Conservation (phyloP, 1,140 invertebrate genomes). For the Bemisia tabaci region DNA sequence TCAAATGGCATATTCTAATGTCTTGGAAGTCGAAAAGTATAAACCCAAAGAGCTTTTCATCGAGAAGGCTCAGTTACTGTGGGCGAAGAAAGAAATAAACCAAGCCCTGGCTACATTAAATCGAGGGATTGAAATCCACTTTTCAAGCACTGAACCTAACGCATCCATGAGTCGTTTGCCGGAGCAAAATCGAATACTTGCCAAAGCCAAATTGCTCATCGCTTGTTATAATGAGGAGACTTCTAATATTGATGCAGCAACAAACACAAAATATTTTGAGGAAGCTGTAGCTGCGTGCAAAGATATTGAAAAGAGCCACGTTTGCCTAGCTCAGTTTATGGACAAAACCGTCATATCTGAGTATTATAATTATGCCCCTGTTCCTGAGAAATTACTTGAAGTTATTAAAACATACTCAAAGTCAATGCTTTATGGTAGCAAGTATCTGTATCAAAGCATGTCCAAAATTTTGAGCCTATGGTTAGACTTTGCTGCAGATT, state of each 20-base stretch:
- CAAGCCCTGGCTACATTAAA: slow-evolving; percentile 65
- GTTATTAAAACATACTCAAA: slow-evolving; percentile 30
- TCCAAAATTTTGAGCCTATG: slow-evolving; percentile 83
- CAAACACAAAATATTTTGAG: slow-evolving; percentile 65
- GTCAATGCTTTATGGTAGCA: slow-evolving; percentile 71
- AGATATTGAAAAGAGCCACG: slow-evolving; percentile 72
- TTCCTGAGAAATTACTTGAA: slow-evolving; percentile 4
- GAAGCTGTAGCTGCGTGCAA: slow-evolving; percentile 59
- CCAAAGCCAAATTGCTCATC: slow-evolving; percentile 54
- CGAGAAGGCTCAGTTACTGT: slow-evolving; percentile 78
- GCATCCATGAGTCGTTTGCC: slow-evolving; percentile 25
- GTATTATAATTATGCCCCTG: slow-evolving; percentile 5
- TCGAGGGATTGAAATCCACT: slow-evolving; percentile 51
- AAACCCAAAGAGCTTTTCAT: slow-evolving; percentile 53
- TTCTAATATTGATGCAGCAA: slow-evolving; percentile 64
- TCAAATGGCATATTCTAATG: slow-evolving; percentile 70
- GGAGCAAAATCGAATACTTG: slow-evolving; percentile 21
- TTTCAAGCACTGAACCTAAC: slow-evolving; percentile 32
- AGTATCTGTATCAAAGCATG: slow-evolving; percentile 88
- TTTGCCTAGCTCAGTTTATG: slow-evolving; percentile 42
- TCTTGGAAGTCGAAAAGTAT: slow-evolving; percentile 68
- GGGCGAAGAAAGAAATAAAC: slow-evolving; percentile 69
- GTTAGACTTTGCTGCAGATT: slow-evolving; percentile 50
- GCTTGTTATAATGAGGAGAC: slow-evolving; percentile 81
- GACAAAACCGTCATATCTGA: slow-evolving; percentile 35